Evolutionary conservation across 1,140 invertebrate genomes (phyloP).

Genomic region (Bombus sylvicola): DNA sequence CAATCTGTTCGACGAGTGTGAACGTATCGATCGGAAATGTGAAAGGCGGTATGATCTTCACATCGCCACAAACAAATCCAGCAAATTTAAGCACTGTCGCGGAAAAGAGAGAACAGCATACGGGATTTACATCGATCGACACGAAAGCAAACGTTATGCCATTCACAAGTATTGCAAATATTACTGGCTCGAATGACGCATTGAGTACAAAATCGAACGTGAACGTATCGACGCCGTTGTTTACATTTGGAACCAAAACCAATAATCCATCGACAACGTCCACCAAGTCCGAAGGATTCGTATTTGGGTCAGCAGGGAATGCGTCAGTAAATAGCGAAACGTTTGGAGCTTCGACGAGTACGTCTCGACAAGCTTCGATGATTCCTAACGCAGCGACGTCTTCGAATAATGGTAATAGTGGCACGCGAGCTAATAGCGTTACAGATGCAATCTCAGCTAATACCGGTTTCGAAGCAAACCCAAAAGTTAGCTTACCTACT

Average conservation of each 20-base stretch:
- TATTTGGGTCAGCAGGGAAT: slow-evolving; percentile 12
- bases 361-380: not conserved
- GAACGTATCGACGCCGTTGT: not conserved
- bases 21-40: not conserved
- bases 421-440: not conserved
- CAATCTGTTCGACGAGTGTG: not conserved
- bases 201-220: not conserved
- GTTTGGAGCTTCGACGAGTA: slow-evolving; percentile 27
- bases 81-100: not conserved
- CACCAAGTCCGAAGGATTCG: slow-evolving; percentile 19
- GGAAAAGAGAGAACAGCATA: not conserved
- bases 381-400: not conserved
- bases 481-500: not conserved
- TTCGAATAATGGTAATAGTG: not conserved
- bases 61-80: not conserved
- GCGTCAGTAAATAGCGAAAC: not conserved
- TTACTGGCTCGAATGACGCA: not conserved
- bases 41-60: not conserved
- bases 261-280: not conserved
- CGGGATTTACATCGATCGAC: not conserved
- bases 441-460: not conserved
- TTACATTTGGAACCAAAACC: slow-evolving; percentile 33
- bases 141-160: not conserved
- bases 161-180: slow-evolving; percentile 1
- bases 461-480: not conserved